These are phyloP conservation scores for Dipodomys stephensi DNA, from an alignment of 2,113 vertebrate genomes.

Conservation along the genomic window DNA sequence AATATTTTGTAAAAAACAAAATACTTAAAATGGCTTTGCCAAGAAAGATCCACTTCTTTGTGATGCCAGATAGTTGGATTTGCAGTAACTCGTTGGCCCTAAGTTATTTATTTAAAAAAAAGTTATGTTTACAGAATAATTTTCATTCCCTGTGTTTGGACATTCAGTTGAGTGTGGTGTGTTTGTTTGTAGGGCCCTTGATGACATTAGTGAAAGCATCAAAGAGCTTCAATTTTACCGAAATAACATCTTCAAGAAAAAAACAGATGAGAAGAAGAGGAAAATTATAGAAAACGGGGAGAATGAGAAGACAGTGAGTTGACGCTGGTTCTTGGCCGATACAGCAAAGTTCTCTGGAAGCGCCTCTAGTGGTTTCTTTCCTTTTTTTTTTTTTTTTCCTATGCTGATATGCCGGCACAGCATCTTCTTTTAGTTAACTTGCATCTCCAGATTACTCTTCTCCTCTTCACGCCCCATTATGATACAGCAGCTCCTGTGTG, in stretches of 20 bases:
- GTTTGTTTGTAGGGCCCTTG: slow-evolving; percentile 91
- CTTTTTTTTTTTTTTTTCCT: slow-evolving; percentile 36
- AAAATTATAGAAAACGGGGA: slow-evolving; percentile 91
- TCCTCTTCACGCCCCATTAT: slow-evolving; percentile 34
- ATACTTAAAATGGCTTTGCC: not conserved
- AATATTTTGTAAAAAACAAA: not conserved
- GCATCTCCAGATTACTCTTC: slow-evolving; percentile 66
- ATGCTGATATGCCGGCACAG: slow-evolving; percentile 58
- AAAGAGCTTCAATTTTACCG: slow-evolving; percentile 97
- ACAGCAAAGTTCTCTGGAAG: slow-evolving; percentile 14
- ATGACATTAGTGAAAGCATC: slow-evolving; percentile 97
- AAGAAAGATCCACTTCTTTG: not conserved
- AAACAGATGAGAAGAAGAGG: slow-evolving; percentile 90
- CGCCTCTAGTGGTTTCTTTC: slow-evolving; percentile 41
- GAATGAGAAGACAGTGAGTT: slow-evolving; percentile 84
- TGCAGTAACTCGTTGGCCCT: not conserved
- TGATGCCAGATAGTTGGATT: not conserved
- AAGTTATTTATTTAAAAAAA: not conserved
- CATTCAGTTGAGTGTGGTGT: slow-evolving; percentile 33
- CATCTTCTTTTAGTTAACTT: slow-evolving; percentile 68
- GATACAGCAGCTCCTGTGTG: slow-evolving; percentile 35
- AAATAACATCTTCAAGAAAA: slow-evolving; percentile 92
- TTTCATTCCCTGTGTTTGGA: not conserved
- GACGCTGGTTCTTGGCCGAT: slow-evolving; percentile 64
- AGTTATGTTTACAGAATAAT: not conserved